Evolutionary conservation across 2,888 invertebrate species (phyloP).

Genomic region (Microchrysa polita): DNA sequence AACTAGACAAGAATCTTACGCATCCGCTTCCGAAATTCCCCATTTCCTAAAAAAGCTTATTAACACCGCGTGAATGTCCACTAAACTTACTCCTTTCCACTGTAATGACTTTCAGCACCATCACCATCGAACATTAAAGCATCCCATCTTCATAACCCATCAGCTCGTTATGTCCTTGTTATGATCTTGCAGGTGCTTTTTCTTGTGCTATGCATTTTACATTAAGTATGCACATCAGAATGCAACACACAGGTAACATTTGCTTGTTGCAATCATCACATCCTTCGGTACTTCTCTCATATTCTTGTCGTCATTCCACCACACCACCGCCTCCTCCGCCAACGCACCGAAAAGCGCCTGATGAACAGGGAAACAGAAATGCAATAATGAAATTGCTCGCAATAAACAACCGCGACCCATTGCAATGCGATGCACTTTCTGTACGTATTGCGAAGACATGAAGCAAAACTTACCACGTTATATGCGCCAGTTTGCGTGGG

Average conservation of each 20-base stretch:
- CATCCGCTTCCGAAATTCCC: too few relatives aligned
- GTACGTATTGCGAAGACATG: background rate
- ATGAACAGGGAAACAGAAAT: constrained; percentile 41
- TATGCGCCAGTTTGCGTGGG: constrained; percentile 6
- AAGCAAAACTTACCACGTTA: background rate
- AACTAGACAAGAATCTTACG: too few relatives aligned
- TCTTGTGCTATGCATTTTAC: constrained; percentile 12
- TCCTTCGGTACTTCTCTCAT: background rate
- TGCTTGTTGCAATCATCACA: background rate
- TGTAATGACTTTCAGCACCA: constrained; percentile 2
- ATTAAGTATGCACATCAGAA: constrained; percentile 3
- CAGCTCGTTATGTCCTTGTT: constrained; percentile 43
- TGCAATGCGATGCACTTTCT: background rate
- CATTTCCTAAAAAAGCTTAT: too few relatives aligned
- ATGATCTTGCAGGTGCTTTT: constrained; percentile 23
- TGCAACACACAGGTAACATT: constrained; percentile 8
- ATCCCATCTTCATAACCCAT: constrained; percentile 15
- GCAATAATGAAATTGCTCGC: constrained; percentile 40
- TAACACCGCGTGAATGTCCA: too few relatives aligned
- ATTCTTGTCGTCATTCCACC: too few relatives aligned
- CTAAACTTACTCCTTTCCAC: background rate
- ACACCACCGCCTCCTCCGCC: constrained; percentile 12
- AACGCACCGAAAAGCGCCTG: constrained; percentile 36
- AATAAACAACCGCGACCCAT: constrained; percentile 16
- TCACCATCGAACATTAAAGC: constrained; percentile 10